Evolutionary conservation across 2,888 invertebrate species (phyloP), one percentile per base, ranked within the genome.

Genomic region (Leptura quadrifasciata): DNA sequence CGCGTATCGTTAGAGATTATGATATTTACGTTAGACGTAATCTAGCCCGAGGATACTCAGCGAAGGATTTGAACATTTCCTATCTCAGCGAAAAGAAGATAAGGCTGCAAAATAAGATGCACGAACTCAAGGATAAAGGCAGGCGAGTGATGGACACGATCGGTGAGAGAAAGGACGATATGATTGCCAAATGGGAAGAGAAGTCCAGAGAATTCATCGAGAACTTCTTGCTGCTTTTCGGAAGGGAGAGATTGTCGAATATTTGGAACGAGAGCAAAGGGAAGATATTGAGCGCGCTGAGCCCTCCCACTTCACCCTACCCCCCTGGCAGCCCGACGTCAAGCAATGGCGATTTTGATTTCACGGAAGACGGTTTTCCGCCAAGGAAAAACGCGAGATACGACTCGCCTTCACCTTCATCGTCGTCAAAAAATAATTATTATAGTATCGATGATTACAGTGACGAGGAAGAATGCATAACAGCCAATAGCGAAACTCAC

Each of bases 71-170:
- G 72, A 99, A 99, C 90, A 99, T 99, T 72, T 97, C 98, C 80
- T 99, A 97, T 90, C 93, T 99, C 84, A 98, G 96, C 89, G 99
- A 99, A 90, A 98, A 99, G 91, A 97, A 97, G 88, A 98, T 98
- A 89, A 93, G 96, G 39, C 91, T 99, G 77, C 98, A 98, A 90
- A 98, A 98, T 89, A 98, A 98, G 90, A 96, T 98, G 93, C 97
- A 98, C 89, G 96, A 97, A 86, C 91, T 98, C 80, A 97, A 98
- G 89, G 96, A 97, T 85, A 96, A 97, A 85, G 96, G 97, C 39
- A 96, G 96, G 87, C 94, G 95, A 86, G 96, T 97, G 24, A 94
- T 97, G 91, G 95, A 94, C 71, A 85, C 86, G 78, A 94, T 96
- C 83, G 97, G 96, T 0, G 97, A 96, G 88, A 95, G 96, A 85